A percentile compares a stretch with the other conserved stretches of the same genome.
phyloP scores from a whole-genome alignment of 2,888 invertebrate species.

The Limnephilus marmoratus region DNA sequence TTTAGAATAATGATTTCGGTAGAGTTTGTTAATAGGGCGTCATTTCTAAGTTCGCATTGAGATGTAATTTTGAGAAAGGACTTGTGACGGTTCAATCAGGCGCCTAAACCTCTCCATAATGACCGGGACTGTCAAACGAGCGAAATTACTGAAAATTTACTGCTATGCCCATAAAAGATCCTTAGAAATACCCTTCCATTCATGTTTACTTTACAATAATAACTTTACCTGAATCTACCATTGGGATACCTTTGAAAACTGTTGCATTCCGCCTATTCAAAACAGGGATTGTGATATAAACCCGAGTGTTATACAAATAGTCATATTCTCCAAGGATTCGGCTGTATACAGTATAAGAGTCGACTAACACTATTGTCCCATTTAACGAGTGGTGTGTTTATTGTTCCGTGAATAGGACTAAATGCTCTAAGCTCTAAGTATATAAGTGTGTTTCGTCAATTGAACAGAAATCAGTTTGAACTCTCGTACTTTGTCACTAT shows the following conservation, averaged over 20 bases:
- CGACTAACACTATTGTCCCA: constrained; percentile 27
- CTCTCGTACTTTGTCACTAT: constrained; percentile 29
- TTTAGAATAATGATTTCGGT: neutral
- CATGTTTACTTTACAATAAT: constrained; percentile 36
- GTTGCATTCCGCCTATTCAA: constrained; percentile 61
- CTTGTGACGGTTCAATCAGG: constrained; percentile 36
- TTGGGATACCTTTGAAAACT: constrained; percentile 56
- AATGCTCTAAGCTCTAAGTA: constrained; percentile 19
- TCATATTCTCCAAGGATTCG: constrained; percentile 39
- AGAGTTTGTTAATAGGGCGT: neutral
- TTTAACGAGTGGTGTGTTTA: constrained; percentile 10
- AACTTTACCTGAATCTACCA: constrained; percentile 36
- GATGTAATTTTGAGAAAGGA: neutral
- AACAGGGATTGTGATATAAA: constrained; percentile 56
- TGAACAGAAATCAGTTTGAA: constrained; percentile 20
- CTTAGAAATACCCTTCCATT: constrained; percentile 37
- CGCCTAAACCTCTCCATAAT: constrained; percentile 18
- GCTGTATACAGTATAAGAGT: neutral
- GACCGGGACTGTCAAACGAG: constrained; percentile 23
- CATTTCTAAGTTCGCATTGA: neutral
- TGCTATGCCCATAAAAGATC: constrained; percentile 2
- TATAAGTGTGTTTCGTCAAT: constrained; percentile 40
- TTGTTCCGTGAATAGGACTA: neutral
- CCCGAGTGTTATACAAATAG: constrained; percentile 45
- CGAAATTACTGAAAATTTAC: constrained; percentile 38